Base-by-base conservation (phyloP, 2,797 vertebrate species). In the Rhinella marina region DNA sequence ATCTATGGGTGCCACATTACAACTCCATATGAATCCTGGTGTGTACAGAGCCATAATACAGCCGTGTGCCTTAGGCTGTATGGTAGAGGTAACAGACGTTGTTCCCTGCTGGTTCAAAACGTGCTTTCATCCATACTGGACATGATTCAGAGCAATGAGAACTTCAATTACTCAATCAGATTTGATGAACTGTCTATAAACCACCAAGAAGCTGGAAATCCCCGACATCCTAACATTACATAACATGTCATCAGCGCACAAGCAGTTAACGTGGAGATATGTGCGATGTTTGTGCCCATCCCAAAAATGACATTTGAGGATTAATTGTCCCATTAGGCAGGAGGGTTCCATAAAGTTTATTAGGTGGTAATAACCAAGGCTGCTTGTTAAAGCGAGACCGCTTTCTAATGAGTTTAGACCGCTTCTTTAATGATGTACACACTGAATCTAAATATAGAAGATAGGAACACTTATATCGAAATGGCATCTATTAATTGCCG, bases 311-410 rank as follows among this genome's bases (percentile, higher is more conserved):
- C 86, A 77, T 87, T 57, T 64, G 14, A 52, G 23, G 32, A 77
- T 78, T 68, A 87, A 77, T 87, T 77, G 17, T 64, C 19, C 32
- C 86, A 87, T 87, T 82, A 82, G 41, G 57, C 41, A 87, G 70
- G 48, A 61, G 66, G 56, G 77, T 72, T 70, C 78, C 78, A 81
- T 72, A 70, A 87, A 61, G 64, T 81, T 81, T 87, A 87, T 87
- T 81, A 81, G 66, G 70, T 77, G 64, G 72, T 87, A 87, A 87
- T 77, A 83, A 32, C 32, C n/a, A 10, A 68, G 76, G n/a, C 50
- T 57, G 62, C 27, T 25, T 48, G 59, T 3, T 70, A 68, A 29
- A 79, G 85, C 76, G 41, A 80, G 76, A 70, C 76, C n/a, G 84
- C 66, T n/a, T 57, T 59, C 8, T 79, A 86, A 80, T 86, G 85